Evolutionary conservation across 2,113 vertebrate genomes (phyloP).

Genomic region (Trochalopteron elliotii): DNA sequence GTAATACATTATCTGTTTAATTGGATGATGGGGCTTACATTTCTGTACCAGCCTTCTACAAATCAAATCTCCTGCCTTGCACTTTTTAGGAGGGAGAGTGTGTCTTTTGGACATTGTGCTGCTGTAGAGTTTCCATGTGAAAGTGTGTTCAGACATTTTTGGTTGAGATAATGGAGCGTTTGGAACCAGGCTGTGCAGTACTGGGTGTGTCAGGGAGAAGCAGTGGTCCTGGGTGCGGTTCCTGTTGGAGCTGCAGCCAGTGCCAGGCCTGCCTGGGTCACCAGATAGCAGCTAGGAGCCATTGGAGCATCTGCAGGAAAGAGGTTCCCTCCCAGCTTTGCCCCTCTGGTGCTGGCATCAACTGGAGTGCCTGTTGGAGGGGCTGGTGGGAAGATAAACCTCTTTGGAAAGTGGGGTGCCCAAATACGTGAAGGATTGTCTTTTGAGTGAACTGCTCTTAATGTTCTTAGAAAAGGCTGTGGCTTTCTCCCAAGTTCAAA

Average conservation of each 20-base stretch:
- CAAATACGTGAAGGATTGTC: not conserved
- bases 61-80: not conserved
- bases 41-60: not conserved
- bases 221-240: not conserved
- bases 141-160: not conserved
- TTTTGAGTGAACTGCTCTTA: not conserved
- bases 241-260: not conserved
- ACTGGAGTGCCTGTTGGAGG: not conserved
- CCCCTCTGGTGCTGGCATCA: not conserved
- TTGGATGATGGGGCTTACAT: not conserved
- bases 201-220: not conserved
- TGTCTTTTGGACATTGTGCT: fast-evolving
- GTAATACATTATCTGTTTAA: not conserved
- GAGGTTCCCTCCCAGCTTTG: not conserved
- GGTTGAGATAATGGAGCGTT: not conserved
- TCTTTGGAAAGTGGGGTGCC: not conserved
- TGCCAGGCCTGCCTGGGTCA: not conserved
- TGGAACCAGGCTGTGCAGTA: not conserved
- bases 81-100: not conserved
- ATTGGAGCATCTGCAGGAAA: not conserved
- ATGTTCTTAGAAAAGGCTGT: not conserved
- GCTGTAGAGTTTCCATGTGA: not conserved
- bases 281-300: not conserved
- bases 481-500: not conserved
- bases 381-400: not conserved